A percentile compares a stretch with the other conserved stretches of the same genome.
These are phyloP conservation scores for Microcebus griseorufus DNA, from an alignment of 2,113 vertebrate genomes.

Conservation along the genomic window DNA sequence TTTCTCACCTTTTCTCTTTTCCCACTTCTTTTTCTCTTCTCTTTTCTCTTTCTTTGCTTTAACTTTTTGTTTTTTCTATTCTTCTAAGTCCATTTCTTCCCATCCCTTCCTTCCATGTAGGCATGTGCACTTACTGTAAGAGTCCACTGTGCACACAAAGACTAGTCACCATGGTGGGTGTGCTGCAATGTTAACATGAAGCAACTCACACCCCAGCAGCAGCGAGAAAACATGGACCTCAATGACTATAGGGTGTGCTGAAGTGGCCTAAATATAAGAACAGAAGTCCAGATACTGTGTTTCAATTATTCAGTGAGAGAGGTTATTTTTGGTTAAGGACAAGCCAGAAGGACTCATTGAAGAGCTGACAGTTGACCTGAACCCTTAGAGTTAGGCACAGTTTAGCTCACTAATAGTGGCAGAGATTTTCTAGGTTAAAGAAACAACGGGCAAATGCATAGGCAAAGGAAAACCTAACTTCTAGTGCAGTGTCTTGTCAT, in stretches of 20 bases:
- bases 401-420: rapidly evolving
- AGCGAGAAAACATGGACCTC: rapidly evolving
- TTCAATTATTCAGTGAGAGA: rapidly evolving
- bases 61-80: neutral
- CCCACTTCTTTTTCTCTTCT: neutral
- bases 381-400: neutral
- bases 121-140: neutral
- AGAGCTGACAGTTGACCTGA: neutral
- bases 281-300: too few species aligned
- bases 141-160: rapidly evolving
- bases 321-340: neutral
- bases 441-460: neutral
- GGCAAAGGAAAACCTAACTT: neutral
- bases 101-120: rapidly evolving
- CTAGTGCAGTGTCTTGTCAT: neutral
- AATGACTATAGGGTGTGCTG: too few species aligned
- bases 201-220: neutral
- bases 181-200: rapidly evolving
- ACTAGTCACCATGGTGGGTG: rapidly evolving
- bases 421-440: neutral
- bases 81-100: neutral
- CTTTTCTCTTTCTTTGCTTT: too few species aligned
- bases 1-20: neutral
- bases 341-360: too few species aligned
- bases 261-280: neutral